These are phyloP conservation scores for Cantharis lateralis DNA, from an alignment of 2,888 invertebrate species.

Conservation along the genomic window DNA sequence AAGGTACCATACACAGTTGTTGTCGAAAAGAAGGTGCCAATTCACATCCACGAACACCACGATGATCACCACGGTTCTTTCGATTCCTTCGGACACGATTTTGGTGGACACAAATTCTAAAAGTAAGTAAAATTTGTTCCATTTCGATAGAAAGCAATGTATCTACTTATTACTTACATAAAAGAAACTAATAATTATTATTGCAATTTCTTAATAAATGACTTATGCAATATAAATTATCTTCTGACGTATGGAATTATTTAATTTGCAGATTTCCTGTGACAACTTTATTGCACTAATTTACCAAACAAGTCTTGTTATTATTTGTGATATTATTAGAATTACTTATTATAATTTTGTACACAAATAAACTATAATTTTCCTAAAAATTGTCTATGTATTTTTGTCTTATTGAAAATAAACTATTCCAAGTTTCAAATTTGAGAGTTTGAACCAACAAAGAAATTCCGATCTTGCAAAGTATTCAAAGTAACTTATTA, in stretches of 20 bases:
- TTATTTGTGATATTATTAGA: background rate
- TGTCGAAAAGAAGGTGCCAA: conserved; percentile 61
- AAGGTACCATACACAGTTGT: conserved; percentile 65
- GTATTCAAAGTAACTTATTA: background rate
- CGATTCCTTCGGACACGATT: background rate
- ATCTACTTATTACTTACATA: background rate
- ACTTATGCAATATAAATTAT: background rate
- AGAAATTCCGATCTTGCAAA: too few relatives aligned
- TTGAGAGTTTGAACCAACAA: too few relatives aligned
- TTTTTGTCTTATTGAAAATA: background rate
- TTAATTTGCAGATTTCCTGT: background rate
- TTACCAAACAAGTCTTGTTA: background rate
- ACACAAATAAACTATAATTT: background rate
- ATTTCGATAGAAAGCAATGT: background rate
- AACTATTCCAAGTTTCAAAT: background rate
- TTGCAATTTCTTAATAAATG: background rate
- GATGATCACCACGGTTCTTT: conserved; percentile 18
- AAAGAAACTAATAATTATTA: background rate
- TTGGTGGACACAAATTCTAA: background rate
- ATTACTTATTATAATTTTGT: background rate
- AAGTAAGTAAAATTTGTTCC: background rate
- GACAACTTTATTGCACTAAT: background rate
- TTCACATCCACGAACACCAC: conserved; percentile 43
- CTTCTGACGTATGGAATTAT: background rate
- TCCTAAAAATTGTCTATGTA: background rate